Evolutionary conservation across 2,113 vertebrate genomes (phyloP).

Genomic region (Bothrops jararaca): DNA sequence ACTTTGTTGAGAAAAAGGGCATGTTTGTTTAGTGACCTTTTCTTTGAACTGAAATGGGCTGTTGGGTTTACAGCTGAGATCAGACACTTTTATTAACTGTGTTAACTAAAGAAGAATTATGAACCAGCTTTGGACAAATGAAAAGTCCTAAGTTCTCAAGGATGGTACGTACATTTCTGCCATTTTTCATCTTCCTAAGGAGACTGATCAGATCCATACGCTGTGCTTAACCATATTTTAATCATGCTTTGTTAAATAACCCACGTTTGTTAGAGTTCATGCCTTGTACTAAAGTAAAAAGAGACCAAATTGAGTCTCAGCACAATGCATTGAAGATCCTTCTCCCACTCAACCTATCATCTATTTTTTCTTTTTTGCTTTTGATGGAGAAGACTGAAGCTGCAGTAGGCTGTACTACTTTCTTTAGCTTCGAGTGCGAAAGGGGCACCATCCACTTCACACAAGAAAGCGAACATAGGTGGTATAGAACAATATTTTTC

Average conservation of each 20-base stretch:
- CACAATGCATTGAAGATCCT: not conserved
- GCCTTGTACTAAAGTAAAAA: not conserved
- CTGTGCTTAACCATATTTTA: not conserved
- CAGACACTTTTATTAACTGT: not conserved
- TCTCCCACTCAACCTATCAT: not conserved
- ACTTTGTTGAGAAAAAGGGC: not conserved
- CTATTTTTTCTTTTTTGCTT: not conserved
- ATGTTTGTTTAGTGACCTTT: not conserved
- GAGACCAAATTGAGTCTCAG: not conserved
- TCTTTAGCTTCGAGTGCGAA: not conserved
- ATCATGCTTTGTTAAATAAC: not conserved
- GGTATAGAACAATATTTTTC: not conserved
- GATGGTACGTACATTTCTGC: not conserved
- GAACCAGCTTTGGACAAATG: not conserved
- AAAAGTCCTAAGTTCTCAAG: not conserved
- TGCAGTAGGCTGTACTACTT: not conserved
- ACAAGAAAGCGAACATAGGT: not conserved
- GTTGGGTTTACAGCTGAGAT: not conserved
- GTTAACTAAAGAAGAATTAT: not conserved
- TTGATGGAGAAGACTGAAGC: not conserved
- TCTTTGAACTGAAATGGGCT: not conserved
- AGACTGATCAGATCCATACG: not conserved
- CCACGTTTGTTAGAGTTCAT: not conserved
- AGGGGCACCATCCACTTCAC: not conserved
- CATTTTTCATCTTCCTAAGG: not conserved